phyloP scores from a whole-genome alignment of 2,797 vertebrate genomes.

The Syngnathus rostellatus region DNA sequence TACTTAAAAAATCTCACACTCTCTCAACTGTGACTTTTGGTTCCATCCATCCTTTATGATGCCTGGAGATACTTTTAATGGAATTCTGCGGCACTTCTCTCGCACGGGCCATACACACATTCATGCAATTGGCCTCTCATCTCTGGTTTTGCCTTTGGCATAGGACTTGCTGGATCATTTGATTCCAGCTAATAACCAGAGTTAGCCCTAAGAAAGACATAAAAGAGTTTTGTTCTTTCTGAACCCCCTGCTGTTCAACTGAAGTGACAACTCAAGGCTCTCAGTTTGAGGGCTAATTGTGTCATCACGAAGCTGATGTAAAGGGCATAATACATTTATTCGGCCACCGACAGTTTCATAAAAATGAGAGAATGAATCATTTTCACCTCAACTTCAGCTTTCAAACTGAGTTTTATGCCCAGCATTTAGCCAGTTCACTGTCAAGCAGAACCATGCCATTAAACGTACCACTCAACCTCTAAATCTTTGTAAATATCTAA shows the following conservation, averaged over 20 bases:
- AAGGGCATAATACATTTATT: not conserved
- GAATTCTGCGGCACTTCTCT: constrained; percentile 30
- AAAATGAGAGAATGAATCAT: not conserved
- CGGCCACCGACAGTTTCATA: not conserved
- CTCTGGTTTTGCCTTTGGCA: constrained; percentile 49
- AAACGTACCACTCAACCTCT: not conserved
- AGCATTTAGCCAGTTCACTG: not conserved
- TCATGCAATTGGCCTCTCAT: constrained; percentile 25
- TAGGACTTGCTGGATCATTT: constrained; percentile 62
- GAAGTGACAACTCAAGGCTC: constrained; percentile 28
- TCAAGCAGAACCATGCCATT: not conserved
- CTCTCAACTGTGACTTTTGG: constrained; percentile 48
- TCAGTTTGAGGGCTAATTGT: constrained; percentile 25
- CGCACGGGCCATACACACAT: not conserved
- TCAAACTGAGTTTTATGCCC: not conserved
- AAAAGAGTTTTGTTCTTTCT: constrained; percentile 58
- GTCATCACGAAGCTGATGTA: not conserved
- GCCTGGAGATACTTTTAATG: constrained; percentile 53
- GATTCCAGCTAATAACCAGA: constrained; percentile 66
- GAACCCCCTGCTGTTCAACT: constrained; percentile 21
- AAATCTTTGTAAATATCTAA: too few relatives aligned
- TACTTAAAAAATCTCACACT: constrained; percentile 13
- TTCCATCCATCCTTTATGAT: constrained; percentile 56
- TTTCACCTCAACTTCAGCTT: not conserved
- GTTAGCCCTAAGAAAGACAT: constrained; percentile 58